Base-by-base conservation (phyloP, 1,140 invertebrate species). In the Conopomorpha cramerella region DNA sequence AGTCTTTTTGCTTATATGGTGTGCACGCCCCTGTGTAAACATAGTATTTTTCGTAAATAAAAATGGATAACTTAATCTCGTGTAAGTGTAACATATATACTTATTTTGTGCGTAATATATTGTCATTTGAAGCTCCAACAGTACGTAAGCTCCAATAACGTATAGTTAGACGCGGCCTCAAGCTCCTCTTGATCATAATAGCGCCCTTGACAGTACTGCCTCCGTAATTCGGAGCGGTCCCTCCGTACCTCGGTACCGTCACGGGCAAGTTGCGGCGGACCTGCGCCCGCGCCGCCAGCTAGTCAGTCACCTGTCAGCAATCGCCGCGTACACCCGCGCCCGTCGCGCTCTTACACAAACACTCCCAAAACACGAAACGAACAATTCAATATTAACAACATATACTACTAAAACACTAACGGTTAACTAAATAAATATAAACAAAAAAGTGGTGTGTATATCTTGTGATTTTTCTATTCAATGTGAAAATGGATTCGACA, bases 281-380 rank as follows among this genome's bases (percentile, higher is more conserved):
- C n/a, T 2, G 48, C 51, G 48, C 47, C 30, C 33, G 18, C 26
- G 3, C 8, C 36, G n/a, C n/a, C n/a, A n/a, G n/a, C n/a, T n/a
- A n/a, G 23, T 52, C 66, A 74, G 68, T 74, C 68, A 68, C 66
- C 68, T 74, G 68, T 52, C 45, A 56, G 55, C 53, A 37, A 38
- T 53, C 64, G 64, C 47, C 41, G 39, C 34, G 38, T 31, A 39
- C 59, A 64, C 64, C 48, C 68, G 68, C 68, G 61, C 58, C 41
- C 28, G 30, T 34, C 39, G 37, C 45, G 25, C 29, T 26, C 30
- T 37, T 25, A 43, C 34, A 35, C 52, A 36, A 39, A 40, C 17
- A 25, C 26, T 36, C 25, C 33, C 32, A 26, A 33, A 39, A 51
- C 48, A 63, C 30, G n/a, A 15, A 34, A 46, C 46, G 47, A 53